Evolutionary conservation across 2,888 invertebrate species (phyloP).

Genomic region (Chirona hameri): DNA sequence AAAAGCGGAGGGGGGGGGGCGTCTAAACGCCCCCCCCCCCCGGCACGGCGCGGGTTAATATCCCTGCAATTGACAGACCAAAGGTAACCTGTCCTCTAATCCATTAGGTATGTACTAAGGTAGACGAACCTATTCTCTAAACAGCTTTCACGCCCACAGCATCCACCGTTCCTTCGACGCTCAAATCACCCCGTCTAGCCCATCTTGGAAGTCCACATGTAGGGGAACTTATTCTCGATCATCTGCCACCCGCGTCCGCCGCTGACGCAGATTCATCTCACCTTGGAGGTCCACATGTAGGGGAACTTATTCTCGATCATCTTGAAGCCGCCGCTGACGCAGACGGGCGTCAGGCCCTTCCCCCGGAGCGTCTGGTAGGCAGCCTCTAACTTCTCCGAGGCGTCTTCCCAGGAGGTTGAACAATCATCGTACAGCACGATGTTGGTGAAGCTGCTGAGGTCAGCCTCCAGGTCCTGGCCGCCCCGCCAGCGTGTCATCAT

Average conservation of each 20-base stretch:
- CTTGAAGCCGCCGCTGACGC: constrained; percentile 42
- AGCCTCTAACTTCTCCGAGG: constrained; percentile 29
- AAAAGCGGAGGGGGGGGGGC: too few relatives aligned
- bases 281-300: constrained; percentile 40
- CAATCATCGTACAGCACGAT: constrained; percentile 44
- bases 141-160: too few relatives aligned
- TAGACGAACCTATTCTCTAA: too few relatives aligned
- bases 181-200: too few relatives aligned
- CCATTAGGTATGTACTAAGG: too few relatives aligned
- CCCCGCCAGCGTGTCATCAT: constrained; percentile 38
- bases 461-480: constrained; percentile 39
- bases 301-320: constrained; percentile 40
- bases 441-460: constrained; percentile 41
- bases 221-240: constrained; percentile 41
- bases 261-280: constrained; percentile 39
- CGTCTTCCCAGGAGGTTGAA: constrained; percentile 34
- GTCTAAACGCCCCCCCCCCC: too few relatives aligned
- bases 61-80: too few relatives aligned
- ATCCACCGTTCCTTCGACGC: too few relatives aligned
- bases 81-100: too few relatives aligned
- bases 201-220: constrained; percentile 40
- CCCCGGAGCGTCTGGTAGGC: constrained; percentile 13
- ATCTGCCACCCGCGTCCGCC: constrained; percentile 42
- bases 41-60: too few relatives aligned
- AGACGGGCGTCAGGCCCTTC: constrained; percentile 39